These are phyloP conservation scores for Dipodomys merriami DNA, from an alignment of 2,113 vertebrate species.

Conservation along the genomic window DNA sequence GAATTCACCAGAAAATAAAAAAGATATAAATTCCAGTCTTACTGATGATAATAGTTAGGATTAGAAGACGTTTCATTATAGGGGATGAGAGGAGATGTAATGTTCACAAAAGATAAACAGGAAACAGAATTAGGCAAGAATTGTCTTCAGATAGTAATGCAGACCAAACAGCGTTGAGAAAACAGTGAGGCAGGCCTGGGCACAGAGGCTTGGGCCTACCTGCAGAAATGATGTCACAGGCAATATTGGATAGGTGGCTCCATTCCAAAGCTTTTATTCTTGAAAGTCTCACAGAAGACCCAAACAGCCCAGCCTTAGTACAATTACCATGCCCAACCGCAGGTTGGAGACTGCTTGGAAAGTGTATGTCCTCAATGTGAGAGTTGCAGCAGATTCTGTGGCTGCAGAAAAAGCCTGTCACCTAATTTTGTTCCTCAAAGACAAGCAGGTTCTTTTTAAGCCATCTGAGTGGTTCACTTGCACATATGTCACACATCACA, in stretches of 20 bases:
- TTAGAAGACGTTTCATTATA: neutral
- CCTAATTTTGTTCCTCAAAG: neutral
- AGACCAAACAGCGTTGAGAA: neutral
- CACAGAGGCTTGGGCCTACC: neutral
- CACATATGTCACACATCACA: neutral
- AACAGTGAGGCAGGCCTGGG: neutral
- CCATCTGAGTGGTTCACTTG: neutral
- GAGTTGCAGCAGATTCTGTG: neutral
- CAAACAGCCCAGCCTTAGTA: neutral
- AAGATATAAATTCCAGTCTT: neutral
- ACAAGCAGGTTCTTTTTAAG: neutral
- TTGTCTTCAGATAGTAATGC: neutral
- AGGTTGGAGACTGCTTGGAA: neutral
- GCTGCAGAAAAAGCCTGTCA: neutral
- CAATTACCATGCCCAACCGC: neutral
- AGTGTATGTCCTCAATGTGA: neutral
- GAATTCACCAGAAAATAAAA: neutral
- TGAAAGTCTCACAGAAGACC: neutral
- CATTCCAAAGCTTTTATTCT: neutral
- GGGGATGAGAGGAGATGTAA: accelerated
- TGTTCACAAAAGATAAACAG: neutral
- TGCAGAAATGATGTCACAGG: neutral
- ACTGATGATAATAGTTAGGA: neutral
- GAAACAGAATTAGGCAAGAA: neutral
- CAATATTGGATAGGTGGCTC: neutral